Evolutionary conservation across 2,797 vertebrate species (phyloP), one percentile per base, ranked within the genome.

Genomic region (Taenioides sp.): DNA sequence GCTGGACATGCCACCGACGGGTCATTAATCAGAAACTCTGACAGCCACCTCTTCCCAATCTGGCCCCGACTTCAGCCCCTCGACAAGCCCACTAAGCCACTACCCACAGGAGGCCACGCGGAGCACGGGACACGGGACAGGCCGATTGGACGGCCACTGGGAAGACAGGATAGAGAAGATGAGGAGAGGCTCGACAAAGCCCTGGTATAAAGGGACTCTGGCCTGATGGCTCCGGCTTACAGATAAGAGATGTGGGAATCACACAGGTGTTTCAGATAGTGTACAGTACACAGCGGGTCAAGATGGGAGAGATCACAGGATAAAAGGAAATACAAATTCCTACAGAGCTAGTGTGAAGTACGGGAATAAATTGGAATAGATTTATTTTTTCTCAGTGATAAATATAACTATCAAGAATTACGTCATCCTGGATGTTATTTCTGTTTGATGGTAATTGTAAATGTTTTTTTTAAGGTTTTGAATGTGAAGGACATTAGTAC

Each of bases 1-100:
- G 96, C 97, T 96, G 97, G 97, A 98, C 97, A 94, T 95, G 95
- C 96, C 96, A 96, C 96, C 95, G 94, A 92, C 93, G 95, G 96
- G 96, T 97, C 97, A 99, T 99, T 99, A 99, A 99, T 98, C 98
- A 99, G 97, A 94, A 91, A 82, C 84, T 25, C 94, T 98, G 98
- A 99, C 97, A 98, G 96, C 96, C 96, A 95, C 95, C 96, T 93
- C 90, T 95, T 92, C 84, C 87, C 94, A 84, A 91, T 90, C 86
- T 88, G 84, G 85, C 90, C 89, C 64, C 31, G 79, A 91, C 90
- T 89, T 88, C 87, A 90, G 84, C 85, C 83, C 78, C 84, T 72
- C 92, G 88, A 90, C 90, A 84, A 92, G 91, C 91, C 91, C 83
- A 90, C 89, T 80, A 69, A 75, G 73, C 76, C 88, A 84, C 87